Evolutionary conservation across 2,113 vertebrate genomes (phyloP), one percentile per base, ranked within the genome.

Genomic region (Scatophagus argus): DNA sequence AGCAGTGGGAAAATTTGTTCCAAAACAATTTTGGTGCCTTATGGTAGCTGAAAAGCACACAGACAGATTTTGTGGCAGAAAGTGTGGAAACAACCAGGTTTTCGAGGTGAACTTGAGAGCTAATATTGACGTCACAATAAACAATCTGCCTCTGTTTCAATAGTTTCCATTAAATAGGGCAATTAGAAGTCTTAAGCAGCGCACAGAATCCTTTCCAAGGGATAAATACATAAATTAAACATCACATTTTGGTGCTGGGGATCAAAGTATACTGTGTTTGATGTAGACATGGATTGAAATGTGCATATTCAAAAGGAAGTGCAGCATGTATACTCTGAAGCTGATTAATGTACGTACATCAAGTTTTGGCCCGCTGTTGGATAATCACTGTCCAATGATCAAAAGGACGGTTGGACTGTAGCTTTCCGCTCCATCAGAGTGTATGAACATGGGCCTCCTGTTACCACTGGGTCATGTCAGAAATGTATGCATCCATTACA

Each of bases 181-280:
- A 84, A 68, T 87, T 77, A 72, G 9, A 65, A 73, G 54, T 38
- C 49, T 32, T 60, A 51, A 74, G 80, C 62, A 51, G 34, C 8
- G 1, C 16, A 14, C 43, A 74, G 47, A 71, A 62, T 75, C 52
- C 54, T 78, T 66, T 91, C 79, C 56, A 77, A 68, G 8, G 61
- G 65, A 88, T 83, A 80, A 87, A 82, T 82, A 78, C 54, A 91
- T 74, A 85, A 91, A 88, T 84, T 32, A 89, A 85, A 87, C 52
- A 82, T 83, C 5, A 55, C 17, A 56, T 82, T 77, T 68, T 43
- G 59, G 14, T 47, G 46, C n/a, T 44, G 60, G 60, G 63, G 88
- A 91, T 91, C 85, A 92, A 90, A 93, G 61, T 81, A 6, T 7
- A 29, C 11, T 6, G 9, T 68, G 75, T 88, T 88, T 91, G 89